These are phyloP conservation scores for Diachasmimorpha longicaudata DNA, from an alignment of 1,140 invertebrate species.

Conservation along the genomic window DNA sequence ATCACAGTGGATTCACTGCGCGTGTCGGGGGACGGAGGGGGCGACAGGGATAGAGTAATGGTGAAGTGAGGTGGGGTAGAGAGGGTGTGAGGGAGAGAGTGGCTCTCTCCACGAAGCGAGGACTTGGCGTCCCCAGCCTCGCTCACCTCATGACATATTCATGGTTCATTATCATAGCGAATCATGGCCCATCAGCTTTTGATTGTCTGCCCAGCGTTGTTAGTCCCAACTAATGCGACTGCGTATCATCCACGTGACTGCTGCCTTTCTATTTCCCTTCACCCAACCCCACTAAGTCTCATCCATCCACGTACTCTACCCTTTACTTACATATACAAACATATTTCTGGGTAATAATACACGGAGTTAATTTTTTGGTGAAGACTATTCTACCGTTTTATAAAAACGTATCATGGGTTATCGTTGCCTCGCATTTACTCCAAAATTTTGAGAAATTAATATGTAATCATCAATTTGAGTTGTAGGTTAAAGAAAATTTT, in stretches of 20 bases:
- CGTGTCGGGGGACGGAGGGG: background rate
- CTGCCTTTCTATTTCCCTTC: slow-evolving; percentile 26
- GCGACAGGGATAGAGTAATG: background rate
- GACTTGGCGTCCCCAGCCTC: slow-evolving; percentile 58
- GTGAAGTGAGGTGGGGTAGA: background rate
- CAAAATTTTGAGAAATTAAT: too few species aligned
- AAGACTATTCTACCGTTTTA: too few species aligned
- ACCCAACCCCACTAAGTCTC: background rate
- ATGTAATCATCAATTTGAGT: too few species aligned
- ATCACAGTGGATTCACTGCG: slow-evolving; percentile 1
- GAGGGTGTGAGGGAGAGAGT: background rate
- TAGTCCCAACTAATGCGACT: slow-evolving; percentile 63
- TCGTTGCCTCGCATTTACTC: too few species aligned
- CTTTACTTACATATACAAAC: background rate
- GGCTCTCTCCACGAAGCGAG: slow-evolving; percentile 39
- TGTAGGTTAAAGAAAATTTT: too few species aligned
- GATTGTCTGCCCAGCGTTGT: slow-evolving; percentile 61
- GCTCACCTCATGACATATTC: slow-evolving; percentile 60
- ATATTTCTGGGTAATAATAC: background rate
- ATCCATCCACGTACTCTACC: background rate
- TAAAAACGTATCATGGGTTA: too few species aligned
- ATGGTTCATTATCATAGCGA: slow-evolving; percentile 65
- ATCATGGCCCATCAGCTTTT: slow-evolving; percentile 64
- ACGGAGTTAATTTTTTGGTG: too few species aligned
- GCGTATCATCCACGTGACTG: slow-evolving; percentile 48